Evolutionary conservation across 2,113 vertebrate species (phyloP), one percentile per base, ranked within the genome.

Genomic region (Pachycephala philippinensis): DNA sequence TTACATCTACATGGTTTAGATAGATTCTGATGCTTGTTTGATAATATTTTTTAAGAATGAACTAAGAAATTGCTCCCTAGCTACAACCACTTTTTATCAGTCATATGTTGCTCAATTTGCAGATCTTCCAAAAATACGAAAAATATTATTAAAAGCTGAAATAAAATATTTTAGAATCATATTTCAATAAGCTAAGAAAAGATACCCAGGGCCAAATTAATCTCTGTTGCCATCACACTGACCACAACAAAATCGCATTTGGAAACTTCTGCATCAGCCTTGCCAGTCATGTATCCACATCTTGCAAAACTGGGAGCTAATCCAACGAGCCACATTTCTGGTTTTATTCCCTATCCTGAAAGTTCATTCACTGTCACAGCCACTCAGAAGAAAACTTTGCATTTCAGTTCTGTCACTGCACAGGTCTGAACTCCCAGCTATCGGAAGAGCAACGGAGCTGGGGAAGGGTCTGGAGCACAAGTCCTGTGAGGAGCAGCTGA

Each of bases 181-280:
- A 91, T 89, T 95, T 87, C 71, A 95, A 92, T 78, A 95, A 92
- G 72, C 84, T 94, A 89, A 87, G 84, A 96, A 97, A 95, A 95
- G 91, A 92, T 68, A 84, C 9, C 10, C 20, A 60, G 49, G 21
- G 95, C 91, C 95, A 96, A 95, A 95, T 96, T 91, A 89, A 75
- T 94, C 79, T 90, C 84, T 84, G 77, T 92, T 96, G 64, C 84
- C 72, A 82, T 87, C 69, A 74, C 64, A 84, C 47, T 68, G 84
- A 93, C 93, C 72, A 89, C 80, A 94, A 84, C 26, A 91, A 56
- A 92, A 89, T 81, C 1, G 0, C 21, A 49, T 84, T 88, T 89
- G 93, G 95, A 61, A 95, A 70, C 56, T 26, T 78, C 52, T 87
- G 22, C 52, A 6, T 75, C 49, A 52, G 30, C 47, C 82, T 74